Percentiles rank a stretch among this genome's conserved stretches.
Conservation (phyloP, 2,888 invertebrate genomes). For the Lasioglossum oenotherae region DNA sequence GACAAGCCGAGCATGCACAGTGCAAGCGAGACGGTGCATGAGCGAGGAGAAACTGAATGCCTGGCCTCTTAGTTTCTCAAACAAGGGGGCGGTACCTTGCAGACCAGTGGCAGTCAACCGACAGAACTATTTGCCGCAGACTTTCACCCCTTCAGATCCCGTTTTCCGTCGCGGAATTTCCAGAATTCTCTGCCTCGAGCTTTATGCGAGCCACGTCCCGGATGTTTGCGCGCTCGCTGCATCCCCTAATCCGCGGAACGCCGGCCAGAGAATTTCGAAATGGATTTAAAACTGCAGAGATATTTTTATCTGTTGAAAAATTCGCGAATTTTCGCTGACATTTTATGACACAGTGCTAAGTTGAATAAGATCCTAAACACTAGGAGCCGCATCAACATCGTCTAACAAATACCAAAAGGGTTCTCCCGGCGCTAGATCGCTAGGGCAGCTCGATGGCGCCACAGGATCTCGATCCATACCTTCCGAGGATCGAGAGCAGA, state of each 20-base stretch:
- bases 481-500: neutral
- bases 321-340: too few species aligned
- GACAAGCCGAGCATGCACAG: slow-evolving; percentile 32
- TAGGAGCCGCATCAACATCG: neutral
- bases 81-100: slow-evolving; percentile 79
- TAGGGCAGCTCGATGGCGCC: neutral
- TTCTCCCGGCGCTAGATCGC: neutral
- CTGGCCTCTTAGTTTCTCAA: slow-evolving; percentile 79
- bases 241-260: neutral
- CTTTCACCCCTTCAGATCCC: neutral
- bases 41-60: slow-evolving; percentile 64
- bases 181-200: neutral
- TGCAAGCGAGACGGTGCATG: slow-evolving; percentile 26
- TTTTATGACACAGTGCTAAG: too few species aligned
- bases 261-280: neutral
- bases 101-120: slow-evolving; percentile 81
- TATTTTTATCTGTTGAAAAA: neutral
- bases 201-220: neutral
- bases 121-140: slow-evolving; percentile 35
- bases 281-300: neutral
- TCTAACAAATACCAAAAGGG: neutral
- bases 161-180: neutral
- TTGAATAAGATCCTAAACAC: too few species aligned
- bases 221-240: slow-evolving; percentile 5
- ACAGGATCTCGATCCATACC: neutral